Conservation (phyloP, 2,113 vertebrate species). For the Rhinogobius similis region DNA sequence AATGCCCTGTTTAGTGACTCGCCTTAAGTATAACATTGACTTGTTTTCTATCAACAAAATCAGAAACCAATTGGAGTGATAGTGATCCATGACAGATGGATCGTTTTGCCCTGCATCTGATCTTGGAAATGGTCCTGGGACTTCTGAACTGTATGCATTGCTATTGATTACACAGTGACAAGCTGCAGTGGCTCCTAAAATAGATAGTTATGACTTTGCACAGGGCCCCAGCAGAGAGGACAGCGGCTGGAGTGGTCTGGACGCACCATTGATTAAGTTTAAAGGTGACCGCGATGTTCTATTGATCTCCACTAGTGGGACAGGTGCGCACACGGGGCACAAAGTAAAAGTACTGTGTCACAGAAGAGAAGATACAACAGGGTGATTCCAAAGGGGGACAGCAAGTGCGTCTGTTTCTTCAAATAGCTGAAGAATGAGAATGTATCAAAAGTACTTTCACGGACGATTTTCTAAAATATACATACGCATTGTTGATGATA, state of each 20-base stretch:
- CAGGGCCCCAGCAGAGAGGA: constrained; percentile 36
- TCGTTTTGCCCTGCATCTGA: constrained; percentile 23
- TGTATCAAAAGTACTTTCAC: background rate
- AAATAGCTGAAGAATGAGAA: background rate
- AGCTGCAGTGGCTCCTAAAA: constrained; percentile 46
- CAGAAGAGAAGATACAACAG: constrained; percentile 15
- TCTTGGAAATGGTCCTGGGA: constrained; percentile 39
- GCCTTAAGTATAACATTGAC: background rate
- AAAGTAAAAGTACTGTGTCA: constrained; percentile 26
- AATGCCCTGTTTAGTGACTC: background rate
- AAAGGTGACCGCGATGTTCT: constrained; percentile 62
- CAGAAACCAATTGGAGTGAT: constrained; percentile 8
- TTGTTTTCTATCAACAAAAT: constrained; percentile 11
- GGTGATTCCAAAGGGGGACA: background rate
- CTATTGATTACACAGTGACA: constrained; percentile 51
- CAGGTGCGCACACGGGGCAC: constrained; percentile 24
- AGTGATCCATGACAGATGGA: constrained; percentile 24
- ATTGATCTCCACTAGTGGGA: constrained; percentile 64
- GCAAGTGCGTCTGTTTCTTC: background rate
- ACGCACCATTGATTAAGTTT: constrained; percentile 66
- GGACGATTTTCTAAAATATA: no score
- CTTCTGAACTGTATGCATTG: constrained; percentile 31
- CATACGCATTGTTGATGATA: no score
- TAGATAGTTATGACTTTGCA: constrained; percentile 70
- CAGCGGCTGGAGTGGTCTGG: constrained; percentile 36